These are phyloP conservation scores for Apodemia mormo DNA, from an alignment of 2,888 invertebrate genomes.

Conservation along the genomic window DNA sequence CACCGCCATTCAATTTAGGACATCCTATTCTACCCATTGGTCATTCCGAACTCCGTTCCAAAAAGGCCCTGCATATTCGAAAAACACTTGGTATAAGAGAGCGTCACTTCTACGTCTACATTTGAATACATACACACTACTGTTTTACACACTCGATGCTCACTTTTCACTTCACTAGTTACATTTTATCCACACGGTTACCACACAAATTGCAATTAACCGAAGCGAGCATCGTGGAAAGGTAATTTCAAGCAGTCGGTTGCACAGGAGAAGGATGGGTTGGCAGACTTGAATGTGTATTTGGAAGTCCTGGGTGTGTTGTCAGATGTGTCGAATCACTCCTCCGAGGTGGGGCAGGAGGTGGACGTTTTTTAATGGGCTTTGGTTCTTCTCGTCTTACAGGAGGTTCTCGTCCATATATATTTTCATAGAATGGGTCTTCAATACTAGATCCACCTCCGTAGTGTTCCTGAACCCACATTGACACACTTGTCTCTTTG, in stretches of 20 bases:
- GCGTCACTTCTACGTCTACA: conserved; percentile 4
- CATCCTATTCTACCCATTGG: conserved; percentile 31
- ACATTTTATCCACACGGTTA: background rate
- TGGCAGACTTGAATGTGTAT: conserved; percentile 47
- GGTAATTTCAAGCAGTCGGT: conserved; percentile 20
- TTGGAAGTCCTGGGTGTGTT: conserved; percentile 44
- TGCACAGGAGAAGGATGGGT: conserved; percentile 40
- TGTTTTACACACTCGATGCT: conserved; percentile 7
- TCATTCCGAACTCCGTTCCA: conserved; percentile 33
- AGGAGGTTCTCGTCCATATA: conserved; percentile 62
- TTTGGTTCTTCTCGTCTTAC: conserved; percentile 60
- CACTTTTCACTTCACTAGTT: conserved; percentile 2
- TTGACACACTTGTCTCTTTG: conserved; percentile 91
- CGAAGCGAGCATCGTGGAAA: conserved; percentile 34
- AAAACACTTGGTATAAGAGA: conserved; percentile 8
- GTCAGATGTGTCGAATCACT: conserved; percentile 91
- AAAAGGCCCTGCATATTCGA: conserved; percentile 24
- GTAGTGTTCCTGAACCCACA: conserved; percentile 95
- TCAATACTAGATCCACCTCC: conserved; percentile 71
- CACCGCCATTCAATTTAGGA: conserved; percentile 68
- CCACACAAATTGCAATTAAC: conserved; percentile 31
- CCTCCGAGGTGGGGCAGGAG: conserved; percentile 94
- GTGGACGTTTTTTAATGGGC: conserved; percentile 86
- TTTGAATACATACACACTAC: conserved; percentile 6
- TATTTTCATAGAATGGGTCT: conserved; percentile 89